These are phyloP conservation scores for Halisarca cf. caerulea DNA, from an alignment of 37 sponge, comb jelly and placozoan species.

Conservation along the genomic window DNA sequence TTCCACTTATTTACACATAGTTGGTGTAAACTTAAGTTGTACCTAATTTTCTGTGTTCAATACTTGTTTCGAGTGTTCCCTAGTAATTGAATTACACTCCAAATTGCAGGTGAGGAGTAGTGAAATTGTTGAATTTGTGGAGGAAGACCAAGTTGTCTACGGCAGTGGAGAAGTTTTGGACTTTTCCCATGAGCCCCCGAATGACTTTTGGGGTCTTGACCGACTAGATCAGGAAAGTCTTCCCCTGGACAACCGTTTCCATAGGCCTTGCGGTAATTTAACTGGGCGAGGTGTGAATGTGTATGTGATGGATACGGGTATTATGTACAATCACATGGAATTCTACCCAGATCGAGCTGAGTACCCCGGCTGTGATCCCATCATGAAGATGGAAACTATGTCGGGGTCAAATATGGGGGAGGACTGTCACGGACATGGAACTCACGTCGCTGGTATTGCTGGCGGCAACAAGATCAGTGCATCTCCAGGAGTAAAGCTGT, in stretches of 20 bases:
- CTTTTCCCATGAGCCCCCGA: not conserved
- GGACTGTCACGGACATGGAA: slow-evolving; percentile 73
- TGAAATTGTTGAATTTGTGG: slow-evolving; percentile 36
- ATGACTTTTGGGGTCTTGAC: slow-evolving; percentile 63
- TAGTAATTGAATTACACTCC: no score
- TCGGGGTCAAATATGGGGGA: slow-evolving; percentile 26
- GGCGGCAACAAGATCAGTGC: slow-evolving; percentile 63
- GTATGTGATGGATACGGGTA: slow-evolving; percentile 78
- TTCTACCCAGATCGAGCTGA: slow-evolving; percentile 44
- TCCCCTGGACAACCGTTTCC: slow-evolving; percentile 23
- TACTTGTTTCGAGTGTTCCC: no score
- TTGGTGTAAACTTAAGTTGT: no score
- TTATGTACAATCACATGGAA: slow-evolving; percentile 45
- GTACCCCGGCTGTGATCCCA: slow-evolving; percentile 54
- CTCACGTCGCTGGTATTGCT: slow-evolving; percentile 63
- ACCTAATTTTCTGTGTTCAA: no score
- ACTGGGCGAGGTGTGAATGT: slow-evolving; percentile 75
- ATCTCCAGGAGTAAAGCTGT: slow-evolving; percentile 61
- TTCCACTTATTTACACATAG: no score
- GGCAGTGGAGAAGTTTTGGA: not conserved
- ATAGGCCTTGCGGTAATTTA: slow-evolving; percentile 51
- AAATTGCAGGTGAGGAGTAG: slow-evolving; percentile 2
- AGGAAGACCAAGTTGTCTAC: slow-evolving; percentile 40
- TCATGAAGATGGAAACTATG: not conserved
- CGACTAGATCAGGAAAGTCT: slow-evolving; percentile 41